A percentile compares a stretch with the other conserved stretches of the same genome.
phyloP scores from a whole-genome alignment of 2,797 vertebrate genomes.

The Malacoctenus gilli region DNA sequence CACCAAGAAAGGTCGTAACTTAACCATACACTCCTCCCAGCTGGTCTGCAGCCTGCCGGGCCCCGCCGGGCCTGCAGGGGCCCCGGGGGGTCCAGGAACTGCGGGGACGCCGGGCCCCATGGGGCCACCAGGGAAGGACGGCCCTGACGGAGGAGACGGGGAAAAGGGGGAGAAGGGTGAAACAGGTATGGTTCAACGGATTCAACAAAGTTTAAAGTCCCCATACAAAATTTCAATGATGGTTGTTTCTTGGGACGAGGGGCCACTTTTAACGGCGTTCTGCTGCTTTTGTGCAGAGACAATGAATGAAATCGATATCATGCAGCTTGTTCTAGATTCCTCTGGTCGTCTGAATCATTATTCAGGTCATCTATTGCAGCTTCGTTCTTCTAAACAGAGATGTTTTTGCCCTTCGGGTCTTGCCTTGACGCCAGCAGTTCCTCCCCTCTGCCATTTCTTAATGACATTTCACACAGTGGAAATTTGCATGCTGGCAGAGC shows the following conservation, averaged over 20 bases:
- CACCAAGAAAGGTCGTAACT: constrained; percentile 75
- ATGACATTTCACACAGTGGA: background rate
- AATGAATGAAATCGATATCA: too few relatives aligned
- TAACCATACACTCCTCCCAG: constrained; percentile 83
- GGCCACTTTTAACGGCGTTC: too few relatives aligned
- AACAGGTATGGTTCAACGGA: constrained; percentile 79
- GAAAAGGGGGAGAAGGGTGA: constrained; percentile 86
- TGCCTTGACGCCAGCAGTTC: too few relatives aligned
- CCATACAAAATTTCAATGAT: too few relatives aligned
- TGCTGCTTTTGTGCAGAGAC: too few relatives aligned
- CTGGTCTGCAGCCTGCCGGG: constrained; percentile 92
- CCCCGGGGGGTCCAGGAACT: constrained; percentile 84
- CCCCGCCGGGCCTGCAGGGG: constrained; percentile 86
- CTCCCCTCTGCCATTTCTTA: background rate
- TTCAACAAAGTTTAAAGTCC: too few relatives aligned
- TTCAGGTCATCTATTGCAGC: too few relatives aligned
- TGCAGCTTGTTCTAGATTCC: too few relatives aligned
- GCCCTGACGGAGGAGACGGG: constrained; percentile 90
- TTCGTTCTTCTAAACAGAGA: too few relatives aligned
- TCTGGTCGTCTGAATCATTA: too few relatives aligned
- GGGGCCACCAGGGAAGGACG: constrained; percentile 91
- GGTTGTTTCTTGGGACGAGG: too few relatives aligned
- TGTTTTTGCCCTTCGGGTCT: too few relatives aligned
- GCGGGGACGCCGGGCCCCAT: constrained; percentile 87
- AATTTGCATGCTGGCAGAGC: background rate